Percentiles rank a stretch among this genome's conserved stretches.
Evolutionary conservation across 2,888 invertebrate species (phyloP).

Genomic region (Chorisops tibialis): DNA sequence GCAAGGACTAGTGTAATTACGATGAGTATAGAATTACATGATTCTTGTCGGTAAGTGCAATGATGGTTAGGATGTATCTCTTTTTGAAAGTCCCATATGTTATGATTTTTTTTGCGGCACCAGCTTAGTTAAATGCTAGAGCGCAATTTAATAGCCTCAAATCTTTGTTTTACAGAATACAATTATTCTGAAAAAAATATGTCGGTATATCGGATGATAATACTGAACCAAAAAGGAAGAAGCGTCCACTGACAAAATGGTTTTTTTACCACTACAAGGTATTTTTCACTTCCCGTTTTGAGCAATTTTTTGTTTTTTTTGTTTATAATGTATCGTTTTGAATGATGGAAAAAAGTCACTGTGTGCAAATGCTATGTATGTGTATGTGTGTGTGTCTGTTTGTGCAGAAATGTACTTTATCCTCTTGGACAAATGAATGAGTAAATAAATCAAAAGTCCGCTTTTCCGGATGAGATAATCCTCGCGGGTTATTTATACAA

Average conservation of each 20-base stretch:
- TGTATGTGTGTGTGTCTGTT: not conserved
- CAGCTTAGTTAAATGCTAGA: not conserved
- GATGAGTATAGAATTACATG: conserved; percentile 46
- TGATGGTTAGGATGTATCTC: conserved; percentile 19
- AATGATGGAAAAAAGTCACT: not conserved
- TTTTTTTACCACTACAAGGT: conserved; percentile 17
- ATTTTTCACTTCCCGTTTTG: conserved; percentile 26
- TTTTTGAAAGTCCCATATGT: conserved; percentile 27
- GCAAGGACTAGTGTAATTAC: conserved; percentile 37
- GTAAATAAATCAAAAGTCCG: conserved; percentile 42
- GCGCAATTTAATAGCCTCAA: not conserved
- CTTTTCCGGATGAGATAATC: conserved; percentile 42
- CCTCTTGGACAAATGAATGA: conserved; percentile 38
- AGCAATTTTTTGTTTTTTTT: not conserved
- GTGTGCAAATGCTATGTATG: not conserved
- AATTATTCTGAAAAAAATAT: not conserved
- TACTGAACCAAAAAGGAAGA: conserved; percentile 6
- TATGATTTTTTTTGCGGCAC: conserved; percentile 3
- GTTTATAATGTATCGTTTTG: not conserved
- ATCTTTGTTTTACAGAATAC: not conserved
- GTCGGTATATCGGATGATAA: not conserved
- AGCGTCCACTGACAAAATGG: conserved; percentile 25
- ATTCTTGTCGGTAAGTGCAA: conserved; percentile 35
- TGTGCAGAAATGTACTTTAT: conserved; percentile 19
- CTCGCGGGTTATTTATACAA: conserved; percentile 39